Base-by-base conservation (phyloP, 2,113 vertebrate species). In the Brachyistius frenatus region DNA sequence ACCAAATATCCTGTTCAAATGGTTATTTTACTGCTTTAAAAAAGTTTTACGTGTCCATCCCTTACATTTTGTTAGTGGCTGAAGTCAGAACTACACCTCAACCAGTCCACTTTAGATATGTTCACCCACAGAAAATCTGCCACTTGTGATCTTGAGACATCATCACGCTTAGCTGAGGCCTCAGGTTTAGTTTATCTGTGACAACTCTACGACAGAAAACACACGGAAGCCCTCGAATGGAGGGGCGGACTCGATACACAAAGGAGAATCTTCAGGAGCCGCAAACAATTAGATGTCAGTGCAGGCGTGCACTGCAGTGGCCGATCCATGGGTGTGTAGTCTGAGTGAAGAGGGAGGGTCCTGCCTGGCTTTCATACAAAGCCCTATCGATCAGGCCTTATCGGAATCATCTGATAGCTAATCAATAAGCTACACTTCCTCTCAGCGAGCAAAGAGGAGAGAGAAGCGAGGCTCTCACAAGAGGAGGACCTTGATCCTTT, bases 381-480 rank as follows among this genome's bases (percentile, higher is more conserved):
- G 93, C 89, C 89, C 74, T 91, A 95, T 94, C 53, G 94, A 95
- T 94, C 90, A 86, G 85, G 55, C 63, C 30, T 66, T 92, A 95
- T 95, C 89, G 92, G 92, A 95, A 95, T 95, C 88, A 92, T 94
- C 93, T 94, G 94, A 95, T 95, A 94, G 94, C 89, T 94, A 94
- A 95, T 95, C 94, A 84, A 95, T 95, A 72, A 46, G 53, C 86
- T 89, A 90, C 89, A 93, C 93, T 94, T 94, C 93, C 94, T 93
- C 93, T 92, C 85, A 79, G 84, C 76, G 33, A 77, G 76, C 86
- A 32, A 73, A 44, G 79, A 85, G 84, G 77, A 76, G 81, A 80
- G 71, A 79, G 73, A 77, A 76, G 81, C 77, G 65, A 11, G 30
- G 88, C 89, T 92, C 86, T 93, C 88, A 87, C 88, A 84, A 69